These are phyloP conservation scores for Congeria kusceri DNA, from an alignment of 2,888 invertebrate species.

Conservation along the genomic window DNA sequence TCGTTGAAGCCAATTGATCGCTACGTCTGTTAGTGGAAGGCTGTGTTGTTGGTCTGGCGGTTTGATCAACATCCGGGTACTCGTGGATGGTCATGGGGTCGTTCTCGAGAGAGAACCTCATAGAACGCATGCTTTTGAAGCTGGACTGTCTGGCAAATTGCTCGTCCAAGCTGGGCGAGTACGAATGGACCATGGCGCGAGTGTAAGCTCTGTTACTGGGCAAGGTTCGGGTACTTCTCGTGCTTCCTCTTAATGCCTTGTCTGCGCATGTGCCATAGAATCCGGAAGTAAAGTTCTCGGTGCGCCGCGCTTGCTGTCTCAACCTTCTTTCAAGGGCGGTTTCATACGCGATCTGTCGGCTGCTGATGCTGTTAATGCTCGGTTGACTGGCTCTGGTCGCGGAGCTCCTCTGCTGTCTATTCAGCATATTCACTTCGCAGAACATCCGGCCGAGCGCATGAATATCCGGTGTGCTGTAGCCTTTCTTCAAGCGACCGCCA, in stretches of 20 bases:
- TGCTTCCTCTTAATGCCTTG: not conserved
- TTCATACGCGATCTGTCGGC: conserved; percentile 26
- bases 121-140: not conserved
- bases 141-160: not conserved
- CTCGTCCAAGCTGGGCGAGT: conserved; percentile 12
- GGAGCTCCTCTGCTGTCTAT: conserved; percentile 7
- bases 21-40: not conserved
- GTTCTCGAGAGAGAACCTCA: not conserved
- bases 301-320: conserved; percentile 14
- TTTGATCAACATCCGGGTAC: not conserved
- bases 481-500: conserved; percentile 24
- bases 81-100: conserved; percentile 2
- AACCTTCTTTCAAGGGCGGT: conserved; percentile 38
- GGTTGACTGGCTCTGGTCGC: conserved; percentile 31
- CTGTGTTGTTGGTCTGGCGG: not conserved
- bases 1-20: too few species aligned
- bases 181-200: conserved; percentile 18
- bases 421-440: conserved; percentile 23
- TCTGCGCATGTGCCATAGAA: conserved; percentile 17
- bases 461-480: conserved; percentile 44
- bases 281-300: conserved; percentile 30
- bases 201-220: conserved; percentile 2
- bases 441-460: conserved; percentile 31
- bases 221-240: not conserved
- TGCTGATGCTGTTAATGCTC: conserved; percentile 53